Base-by-base conservation (phyloP, 2,113 vertebrate genomes). In the Crotophaga sulcirostris region DNA sequence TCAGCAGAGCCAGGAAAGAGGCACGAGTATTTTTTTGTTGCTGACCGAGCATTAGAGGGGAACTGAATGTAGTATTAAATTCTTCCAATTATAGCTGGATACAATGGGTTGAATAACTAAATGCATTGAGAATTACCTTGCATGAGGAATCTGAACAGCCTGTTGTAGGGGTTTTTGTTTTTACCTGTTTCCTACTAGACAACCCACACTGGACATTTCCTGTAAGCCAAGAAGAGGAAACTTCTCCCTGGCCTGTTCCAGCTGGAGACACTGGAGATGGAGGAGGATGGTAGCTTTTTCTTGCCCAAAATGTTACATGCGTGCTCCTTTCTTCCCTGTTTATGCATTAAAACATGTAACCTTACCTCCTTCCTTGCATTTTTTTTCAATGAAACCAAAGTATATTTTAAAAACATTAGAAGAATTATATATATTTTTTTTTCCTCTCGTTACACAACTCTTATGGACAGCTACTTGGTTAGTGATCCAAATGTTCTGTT, bases 11-110 rank as follows among this genome's bases (percentile, higher is more conserved):
- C 52, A 81, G 86, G 84, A 67, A 49, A 72, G 64, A 63, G 23
- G 68, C 21, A 16, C 44, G 54, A 82, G 69, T 34, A 42, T 1
- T 8, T 90, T 47, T 87, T 92, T 92, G 44, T 87, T 92, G 84
- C 80, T 94, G 89, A 94, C 86, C 19, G 38, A 87, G 89, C 66
- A 68, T 94, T 93, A 75, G 59, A 56, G 73, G 15, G 34, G 28
- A 90, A 51, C 56, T 75, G 91, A 89, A 75, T 60, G 38, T 47
- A 89, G 49, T 72, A 67, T 75, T 88, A 89, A 82, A 60, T 78
- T 67, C 60, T 92, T 95, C 47, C 70, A 85, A 60, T 92, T 95
- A 78, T 23, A 84, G 36, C 62, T 31, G 66, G 77, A 51, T 84
- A 92, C 68, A 84, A 75, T 84, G 18, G 24, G 18, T 47, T 76